These are phyloP conservation scores for Sphenopsis melanotis DNA, from an alignment of 2,797 vertebrate genomes.

Conservation along the genomic window DNA sequence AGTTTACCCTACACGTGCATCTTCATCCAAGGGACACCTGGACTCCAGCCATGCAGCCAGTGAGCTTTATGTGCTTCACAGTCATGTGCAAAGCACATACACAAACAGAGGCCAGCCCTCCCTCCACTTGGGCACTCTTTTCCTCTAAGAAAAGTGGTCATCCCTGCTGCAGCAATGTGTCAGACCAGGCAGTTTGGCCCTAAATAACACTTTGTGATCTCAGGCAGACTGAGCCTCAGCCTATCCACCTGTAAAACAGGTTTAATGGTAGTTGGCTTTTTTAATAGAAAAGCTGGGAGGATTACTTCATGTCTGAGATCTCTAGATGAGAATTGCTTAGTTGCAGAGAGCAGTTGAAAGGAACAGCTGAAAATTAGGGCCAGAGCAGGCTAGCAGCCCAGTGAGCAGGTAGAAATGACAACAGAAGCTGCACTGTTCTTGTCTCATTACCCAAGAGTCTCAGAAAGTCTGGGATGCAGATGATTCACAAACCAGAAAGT, in stretches of 20 bases:
- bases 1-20: background rate
- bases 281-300: background rate
- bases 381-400: background rate
- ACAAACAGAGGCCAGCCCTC: background rate
- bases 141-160: background rate
- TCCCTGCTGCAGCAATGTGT: background rate
- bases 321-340: background rate
- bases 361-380: background rate
- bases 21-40: background rate
- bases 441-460: background rate
- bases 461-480: background rate
- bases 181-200: background rate
- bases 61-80: background rate
- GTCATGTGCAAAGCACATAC: background rate
- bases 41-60: background rate
- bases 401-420: background rate
- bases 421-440: background rate
- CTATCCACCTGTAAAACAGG: conserved; percentile 26
- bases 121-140: background rate
- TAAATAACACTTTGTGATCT: background rate
- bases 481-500: conserved; percentile 3
- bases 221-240: background rate
- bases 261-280: background rate
- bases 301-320: conserved; percentile 30
- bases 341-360: background rate